Conservation (phyloP, 2,113 vertebrate species). For the Stigmatopora nigra region DNA sequence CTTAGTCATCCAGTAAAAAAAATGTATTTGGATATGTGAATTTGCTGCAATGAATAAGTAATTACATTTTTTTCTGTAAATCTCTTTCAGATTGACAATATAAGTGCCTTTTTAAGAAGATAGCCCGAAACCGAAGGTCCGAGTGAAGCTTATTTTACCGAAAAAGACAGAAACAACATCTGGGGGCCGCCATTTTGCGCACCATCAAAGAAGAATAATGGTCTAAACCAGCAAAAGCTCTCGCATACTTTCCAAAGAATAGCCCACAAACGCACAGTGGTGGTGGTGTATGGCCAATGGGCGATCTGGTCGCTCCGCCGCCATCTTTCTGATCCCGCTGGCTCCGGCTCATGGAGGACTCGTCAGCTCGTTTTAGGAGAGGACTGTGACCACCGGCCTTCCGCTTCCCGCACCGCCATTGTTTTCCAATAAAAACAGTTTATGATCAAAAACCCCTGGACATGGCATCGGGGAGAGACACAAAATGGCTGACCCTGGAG, state of each 20-base stretch:
- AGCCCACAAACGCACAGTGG: constrained; percentile 32
- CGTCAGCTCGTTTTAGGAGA: constrained; percentile 30
- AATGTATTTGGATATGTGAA: not conserved
- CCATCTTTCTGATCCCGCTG: constrained; percentile 36
- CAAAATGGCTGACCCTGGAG: constrained; percentile 94
- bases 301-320: constrained; percentile 29
- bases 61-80: constrained; percentile 6
- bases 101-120: constrained; percentile 78
- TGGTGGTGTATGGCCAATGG: constrained; percentile 66
- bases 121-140: constrained; percentile 58
- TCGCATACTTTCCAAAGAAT: constrained; percentile 56
- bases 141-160: constrained; percentile 49
- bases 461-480: constrained; percentile 89
- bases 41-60: not conserved
- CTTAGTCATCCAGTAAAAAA: not conserved
- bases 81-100: constrained; percentile 73
- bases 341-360: constrained; percentile 50
- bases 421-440: constrained; percentile 25
- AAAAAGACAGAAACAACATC: constrained; percentile 52
- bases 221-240: constrained; percentile 46
- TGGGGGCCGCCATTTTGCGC: constrained; percentile 51
- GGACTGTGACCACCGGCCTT: constrained; percentile 13
- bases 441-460: constrained; percentile 42
- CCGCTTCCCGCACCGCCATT: constrained; percentile 8
- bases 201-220: constrained; percentile 51